Percentiles rank a stretch among this genome's conserved stretches.
These are phyloP conservation scores for Drosophila neutralis DNA, from an alignment of 2,888 invertebrate genomes.

Conservation along the genomic window DNA sequence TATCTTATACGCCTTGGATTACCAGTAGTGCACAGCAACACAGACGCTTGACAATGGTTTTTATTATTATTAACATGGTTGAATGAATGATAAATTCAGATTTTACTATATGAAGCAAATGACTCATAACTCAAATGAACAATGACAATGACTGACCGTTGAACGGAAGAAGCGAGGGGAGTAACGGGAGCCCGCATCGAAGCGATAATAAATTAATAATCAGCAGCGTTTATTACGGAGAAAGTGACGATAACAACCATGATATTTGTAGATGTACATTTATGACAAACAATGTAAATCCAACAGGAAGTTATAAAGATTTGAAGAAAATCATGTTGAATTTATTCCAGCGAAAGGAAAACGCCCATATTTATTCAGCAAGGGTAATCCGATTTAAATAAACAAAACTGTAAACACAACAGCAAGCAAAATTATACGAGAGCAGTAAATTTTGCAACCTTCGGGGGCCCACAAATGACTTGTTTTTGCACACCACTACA, in stretches of 20 bases:
- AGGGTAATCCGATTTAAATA: conserved; percentile 15
- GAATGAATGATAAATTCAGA: conserved; percentile 38
- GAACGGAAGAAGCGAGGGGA: conserved; percentile 20
- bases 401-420: conserved; percentile 29
- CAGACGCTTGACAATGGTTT: background rate
- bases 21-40: conserved; percentile 32
- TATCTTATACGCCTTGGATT: conserved; percentile 34
- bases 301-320: conserved; percentile 7
- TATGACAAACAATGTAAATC: conserved; percentile 34
- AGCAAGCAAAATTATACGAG: conserved; percentile 20
- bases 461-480: conserved; percentile 50
- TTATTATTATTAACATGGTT: conserved; percentile 1
- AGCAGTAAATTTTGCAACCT: conserved; percentile 26
- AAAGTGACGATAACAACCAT: conserved; percentile 57
- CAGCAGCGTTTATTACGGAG: conserved; percentile 37
- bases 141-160: conserved; percentile 57
- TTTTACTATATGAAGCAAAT: conserved; percentile 20
- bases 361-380: conserved; percentile 50
- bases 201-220: conserved; percentile 54
- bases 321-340: conserved; percentile 13
- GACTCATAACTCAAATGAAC: conserved; percentile 40
- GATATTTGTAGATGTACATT: conserved; percentile 9
- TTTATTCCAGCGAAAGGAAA: conserved; percentile 19
- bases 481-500: conserved; percentile 68
- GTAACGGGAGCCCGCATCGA: conserved; percentile 50